These are phyloP conservation scores for Fukomys damarensis DNA, from an alignment of 2,113 vertebrate species.

Conservation along the genomic window DNA sequence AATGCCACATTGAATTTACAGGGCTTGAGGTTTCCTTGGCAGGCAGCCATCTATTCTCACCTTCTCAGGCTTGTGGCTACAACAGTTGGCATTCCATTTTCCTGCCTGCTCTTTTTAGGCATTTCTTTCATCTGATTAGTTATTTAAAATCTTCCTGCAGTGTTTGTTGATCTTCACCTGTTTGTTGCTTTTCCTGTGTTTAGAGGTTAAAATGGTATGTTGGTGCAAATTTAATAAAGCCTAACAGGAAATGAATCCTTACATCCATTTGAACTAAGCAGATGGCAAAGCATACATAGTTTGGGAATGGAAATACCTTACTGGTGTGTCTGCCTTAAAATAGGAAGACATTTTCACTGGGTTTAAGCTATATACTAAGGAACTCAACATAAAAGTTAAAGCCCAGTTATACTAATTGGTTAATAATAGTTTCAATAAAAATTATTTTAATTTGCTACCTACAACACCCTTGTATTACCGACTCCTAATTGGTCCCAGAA, in stretches of 20 bases:
- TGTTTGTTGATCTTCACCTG: conserved; percentile 79
- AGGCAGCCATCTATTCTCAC: conserved; percentile 75
- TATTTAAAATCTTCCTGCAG: conserved; percentile 76
- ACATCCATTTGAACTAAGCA: conserved; percentile 64
- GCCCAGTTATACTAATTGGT: background rate
- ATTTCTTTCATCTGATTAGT: conserved; percentile 77
- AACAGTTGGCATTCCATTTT: conserved; percentile 67
- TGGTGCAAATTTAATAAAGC: conserved; percentile 73
- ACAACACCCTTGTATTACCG: background rate
- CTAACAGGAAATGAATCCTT: conserved; percentile 57
- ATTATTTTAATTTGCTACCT: conserved; percentile 45
- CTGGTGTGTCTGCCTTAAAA: conserved; percentile 39
- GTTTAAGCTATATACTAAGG: background rate
- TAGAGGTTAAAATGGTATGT: conserved; percentile 77
- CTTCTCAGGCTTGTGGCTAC: conserved; percentile 70
- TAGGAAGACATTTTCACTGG: background rate
- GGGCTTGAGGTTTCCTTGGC: conserved; percentile 69
- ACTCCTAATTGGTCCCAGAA: background rate
- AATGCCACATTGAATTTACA: conserved; percentile 12
- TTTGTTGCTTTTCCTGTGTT: conserved; percentile 78
- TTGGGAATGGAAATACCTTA: conserved; percentile 23
- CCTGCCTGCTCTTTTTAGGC: conserved; percentile 63
- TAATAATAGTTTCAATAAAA: conserved; percentile 36
- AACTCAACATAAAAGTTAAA: background rate
- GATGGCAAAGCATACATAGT: conserved; percentile 60